Evolutionary conservation across 2,113 vertebrate species (phyloP).

Genomic region (Empidonax traillii): DNA sequence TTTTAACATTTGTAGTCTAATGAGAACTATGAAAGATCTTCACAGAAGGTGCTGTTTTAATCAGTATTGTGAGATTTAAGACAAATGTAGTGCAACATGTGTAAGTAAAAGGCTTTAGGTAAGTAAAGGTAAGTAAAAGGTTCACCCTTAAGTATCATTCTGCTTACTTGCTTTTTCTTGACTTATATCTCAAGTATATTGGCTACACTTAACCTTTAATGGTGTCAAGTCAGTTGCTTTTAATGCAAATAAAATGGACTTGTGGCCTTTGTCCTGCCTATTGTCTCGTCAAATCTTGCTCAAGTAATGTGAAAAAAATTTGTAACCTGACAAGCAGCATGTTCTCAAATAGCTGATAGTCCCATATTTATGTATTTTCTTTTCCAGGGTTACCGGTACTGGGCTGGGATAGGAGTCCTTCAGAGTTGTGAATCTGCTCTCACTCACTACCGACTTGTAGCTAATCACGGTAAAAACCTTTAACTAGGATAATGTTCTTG

Average conservation of each 20-base stretch:
- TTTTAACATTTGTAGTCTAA: not conserved
- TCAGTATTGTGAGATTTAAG: not conserved
- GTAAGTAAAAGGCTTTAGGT: not conserved
- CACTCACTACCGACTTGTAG: conserved; percentile 94
- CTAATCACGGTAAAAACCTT: conserved; percentile 87
- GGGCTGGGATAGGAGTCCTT: conserved; percentile 95
- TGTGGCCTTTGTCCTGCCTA: not conserved
- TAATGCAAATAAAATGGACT: not conserved
- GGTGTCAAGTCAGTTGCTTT: not conserved
- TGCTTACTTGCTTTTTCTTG: not conserved
- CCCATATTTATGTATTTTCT: not conserved
- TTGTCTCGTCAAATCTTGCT: not conserved
- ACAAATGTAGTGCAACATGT: not conserved
- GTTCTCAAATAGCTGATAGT: not conserved
- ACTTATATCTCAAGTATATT: not conserved
- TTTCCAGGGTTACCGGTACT: conserved; percentile 93
- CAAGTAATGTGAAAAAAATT: not conserved
- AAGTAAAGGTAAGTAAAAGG: not conserved
- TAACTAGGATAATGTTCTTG: not conserved
- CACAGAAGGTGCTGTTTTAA: not conserved
- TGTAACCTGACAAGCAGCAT: not conserved
- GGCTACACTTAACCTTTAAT: not conserved
- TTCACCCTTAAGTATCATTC: not conserved
- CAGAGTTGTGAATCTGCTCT: conserved; percentile 97
- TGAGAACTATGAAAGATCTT: not conserved